Percentiles rank a stretch among this genome's conserved stretches.
Conservation (phyloP, 2,113 vertebrate genomes). For the Dendropsophus ebraccatus region DNA sequence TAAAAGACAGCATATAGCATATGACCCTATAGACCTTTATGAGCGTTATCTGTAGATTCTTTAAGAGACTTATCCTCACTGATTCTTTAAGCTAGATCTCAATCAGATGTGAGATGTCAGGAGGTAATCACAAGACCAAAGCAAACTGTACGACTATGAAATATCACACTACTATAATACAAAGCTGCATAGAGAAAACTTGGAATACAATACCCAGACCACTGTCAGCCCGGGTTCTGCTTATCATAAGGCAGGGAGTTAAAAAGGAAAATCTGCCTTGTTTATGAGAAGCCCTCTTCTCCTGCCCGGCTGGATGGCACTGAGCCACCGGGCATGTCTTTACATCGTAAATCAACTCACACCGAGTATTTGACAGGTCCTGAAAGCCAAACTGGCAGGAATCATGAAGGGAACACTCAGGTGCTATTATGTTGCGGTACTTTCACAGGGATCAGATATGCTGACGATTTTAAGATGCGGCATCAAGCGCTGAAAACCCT, state of each 20-base stretch:
- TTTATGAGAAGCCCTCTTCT: neutral
- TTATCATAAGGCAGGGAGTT: neutral
- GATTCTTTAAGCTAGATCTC: neutral
- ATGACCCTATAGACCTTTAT: neutral
- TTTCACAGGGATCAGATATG: too few species aligned
- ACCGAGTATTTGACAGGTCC: neutral
- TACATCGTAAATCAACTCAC: neutral
- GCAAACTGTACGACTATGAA: slow-evolving; percentile 16
- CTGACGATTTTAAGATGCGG: too few species aligned
- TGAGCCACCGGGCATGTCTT: neutral
- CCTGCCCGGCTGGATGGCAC: neutral
- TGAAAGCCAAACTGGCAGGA: neutral
- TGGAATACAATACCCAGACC: neutral
- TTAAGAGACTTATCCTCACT: neutral
- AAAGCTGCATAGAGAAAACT: neutral
- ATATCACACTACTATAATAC: slow-evolving; percentile 16
- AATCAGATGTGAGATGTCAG: slow-evolving; percentile 28
- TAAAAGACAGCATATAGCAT: too few species aligned
- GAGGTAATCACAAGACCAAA: slow-evolving; percentile 14
- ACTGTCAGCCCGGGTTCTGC: neutral
- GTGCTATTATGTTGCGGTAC: too few species aligned
- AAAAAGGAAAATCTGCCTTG: neutral
- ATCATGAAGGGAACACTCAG: neutral
- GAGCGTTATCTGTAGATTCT: neutral
- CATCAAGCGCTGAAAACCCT: too few species aligned